phyloP scores from a whole-genome alignment of 2,797 vertebrate genomes.

The Typhlichthys eigenmanni region DNA sequence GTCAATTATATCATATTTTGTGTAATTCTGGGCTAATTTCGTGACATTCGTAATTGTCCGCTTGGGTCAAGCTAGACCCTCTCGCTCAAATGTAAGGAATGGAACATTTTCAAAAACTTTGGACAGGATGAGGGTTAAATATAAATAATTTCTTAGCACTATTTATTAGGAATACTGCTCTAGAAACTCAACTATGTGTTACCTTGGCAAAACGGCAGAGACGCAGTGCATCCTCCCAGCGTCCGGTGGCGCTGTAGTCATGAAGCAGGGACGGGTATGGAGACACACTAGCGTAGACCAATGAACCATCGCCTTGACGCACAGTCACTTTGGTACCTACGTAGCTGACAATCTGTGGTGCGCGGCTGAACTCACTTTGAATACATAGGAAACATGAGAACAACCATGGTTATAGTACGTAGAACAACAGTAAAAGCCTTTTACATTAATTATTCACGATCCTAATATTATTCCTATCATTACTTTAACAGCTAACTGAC shows the following conservation, averaged over 20 bases:
- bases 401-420: not conserved
- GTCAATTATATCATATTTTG: no score
- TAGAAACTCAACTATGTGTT: not conserved
- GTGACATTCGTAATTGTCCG: no score
- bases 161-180: not conserved
- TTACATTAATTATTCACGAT: no score
- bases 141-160: no score
- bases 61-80: no score
- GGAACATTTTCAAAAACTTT: no score
- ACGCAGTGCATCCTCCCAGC: conserved; percentile 89
- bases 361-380: conserved; percentile 86
- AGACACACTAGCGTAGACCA: conserved; percentile 82
- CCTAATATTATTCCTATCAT: no score
- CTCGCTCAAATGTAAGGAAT: no score
- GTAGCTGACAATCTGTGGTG: conserved; percentile 86
- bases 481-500: no score
- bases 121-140: no score
- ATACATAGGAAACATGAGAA: not conserved
- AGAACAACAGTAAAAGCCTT: no score
- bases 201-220: conserved; percentile 95
- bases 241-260: conserved; percentile 76
- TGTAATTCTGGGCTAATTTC: no score
- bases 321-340: conserved; percentile 85
- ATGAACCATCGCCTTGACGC: conserved; percentile 88
- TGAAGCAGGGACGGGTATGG: conserved; percentile 90